Evolutionary conservation across 1,140 invertebrate species (phyloP).

Genomic region (Drepana arcuata): DNA sequence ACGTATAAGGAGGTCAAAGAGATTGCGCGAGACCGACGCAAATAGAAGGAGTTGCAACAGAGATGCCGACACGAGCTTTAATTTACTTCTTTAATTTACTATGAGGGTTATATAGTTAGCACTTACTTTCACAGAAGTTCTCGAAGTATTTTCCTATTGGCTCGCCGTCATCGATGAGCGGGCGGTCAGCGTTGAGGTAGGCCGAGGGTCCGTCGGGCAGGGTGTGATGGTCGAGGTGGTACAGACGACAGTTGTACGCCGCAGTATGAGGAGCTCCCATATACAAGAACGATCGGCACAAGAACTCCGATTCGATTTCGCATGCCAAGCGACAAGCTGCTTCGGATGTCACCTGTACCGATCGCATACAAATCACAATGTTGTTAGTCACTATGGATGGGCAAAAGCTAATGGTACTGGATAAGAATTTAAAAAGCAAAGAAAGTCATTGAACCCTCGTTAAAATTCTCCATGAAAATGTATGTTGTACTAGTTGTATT

Average conservation of each 20-base stretch:
- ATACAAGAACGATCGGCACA: slow-evolving; percentile 92
- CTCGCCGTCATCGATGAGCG: slow-evolving; percentile 92
- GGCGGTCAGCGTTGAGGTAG: slow-evolving; percentile 89
- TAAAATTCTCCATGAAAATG: no score
- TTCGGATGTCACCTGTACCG: slow-evolving; percentile 80
- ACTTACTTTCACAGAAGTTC: slow-evolving; percentile 86
- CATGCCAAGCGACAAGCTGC: slow-evolving; percentile 89
- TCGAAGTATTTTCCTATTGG: slow-evolving; percentile 91
- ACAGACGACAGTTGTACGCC: slow-evolving; percentile 91
- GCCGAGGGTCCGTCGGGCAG: slow-evolving; percentile 92
- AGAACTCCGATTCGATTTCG: slow-evolving; percentile 93
- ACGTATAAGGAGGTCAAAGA: no score
- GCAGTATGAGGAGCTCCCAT: slow-evolving; percentile 81
- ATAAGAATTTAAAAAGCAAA: no score
- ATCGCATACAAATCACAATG: no score
- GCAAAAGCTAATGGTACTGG: no score
- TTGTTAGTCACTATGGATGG: no score
- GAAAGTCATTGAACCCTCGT: no score
- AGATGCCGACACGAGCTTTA: no score
- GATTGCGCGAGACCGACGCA: no score
- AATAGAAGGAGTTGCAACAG: no score
- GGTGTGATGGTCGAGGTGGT: slow-evolving; percentile 93
- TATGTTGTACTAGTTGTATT: no score
- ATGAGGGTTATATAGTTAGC: slow-evolving; percentile 1
- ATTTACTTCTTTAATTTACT: no score